Conservation (phyloP, 1,140 invertebrate species). For the Diabrotica virgifera region DNA sequence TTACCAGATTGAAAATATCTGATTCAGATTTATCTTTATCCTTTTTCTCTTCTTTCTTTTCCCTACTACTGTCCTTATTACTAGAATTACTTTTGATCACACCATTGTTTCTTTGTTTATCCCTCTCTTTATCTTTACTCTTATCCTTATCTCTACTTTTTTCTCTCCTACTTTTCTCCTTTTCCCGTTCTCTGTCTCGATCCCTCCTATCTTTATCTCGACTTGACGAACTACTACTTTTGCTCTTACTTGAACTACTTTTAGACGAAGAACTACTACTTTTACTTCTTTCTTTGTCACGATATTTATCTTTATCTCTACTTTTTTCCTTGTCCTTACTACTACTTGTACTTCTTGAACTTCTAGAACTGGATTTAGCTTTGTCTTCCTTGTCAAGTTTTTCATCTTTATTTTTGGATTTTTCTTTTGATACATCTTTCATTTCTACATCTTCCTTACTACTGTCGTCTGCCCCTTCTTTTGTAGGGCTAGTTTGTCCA, state of each 20-base stretch:
- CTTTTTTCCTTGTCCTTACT: conserved; percentile 44
- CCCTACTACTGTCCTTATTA: conserved; percentile 47
- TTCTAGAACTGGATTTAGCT: conserved; percentile 39
- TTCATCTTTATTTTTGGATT: conserved; percentile 31
- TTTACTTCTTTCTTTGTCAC: conserved; percentile 46
- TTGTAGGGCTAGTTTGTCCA: not conserved
- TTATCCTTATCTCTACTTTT: conserved; percentile 35
- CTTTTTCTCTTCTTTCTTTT: conserved; percentile 40
- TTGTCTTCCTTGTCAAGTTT: conserved; percentile 32
- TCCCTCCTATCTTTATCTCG: conserved; percentile 45
- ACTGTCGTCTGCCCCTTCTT: not conserved
- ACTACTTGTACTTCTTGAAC: conserved; percentile 37
- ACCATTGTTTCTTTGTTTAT: conserved; percentile 33
- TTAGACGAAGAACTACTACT: conserved; percentile 39
- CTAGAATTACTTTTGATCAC: conserved; percentile 46
- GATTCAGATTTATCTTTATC: conserved; percentile 57
- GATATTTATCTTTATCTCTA: conserved; percentile 41
- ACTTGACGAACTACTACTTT: conserved; percentile 38
- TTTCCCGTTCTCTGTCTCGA: conserved; percentile 40
- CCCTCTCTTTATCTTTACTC: conserved; percentile 48
- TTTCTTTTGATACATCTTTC: conserved; percentile 1
- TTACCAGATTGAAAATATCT: conserved; percentile 63
- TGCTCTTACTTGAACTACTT: conserved; percentile 3
- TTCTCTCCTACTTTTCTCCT: conserved; percentile 43
- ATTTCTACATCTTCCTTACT: not conserved